These are phyloP conservation scores for Andricus grossulariae DNA, from an alignment of 1,140 invertebrate genomes.

Conservation along the genomic window DNA sequence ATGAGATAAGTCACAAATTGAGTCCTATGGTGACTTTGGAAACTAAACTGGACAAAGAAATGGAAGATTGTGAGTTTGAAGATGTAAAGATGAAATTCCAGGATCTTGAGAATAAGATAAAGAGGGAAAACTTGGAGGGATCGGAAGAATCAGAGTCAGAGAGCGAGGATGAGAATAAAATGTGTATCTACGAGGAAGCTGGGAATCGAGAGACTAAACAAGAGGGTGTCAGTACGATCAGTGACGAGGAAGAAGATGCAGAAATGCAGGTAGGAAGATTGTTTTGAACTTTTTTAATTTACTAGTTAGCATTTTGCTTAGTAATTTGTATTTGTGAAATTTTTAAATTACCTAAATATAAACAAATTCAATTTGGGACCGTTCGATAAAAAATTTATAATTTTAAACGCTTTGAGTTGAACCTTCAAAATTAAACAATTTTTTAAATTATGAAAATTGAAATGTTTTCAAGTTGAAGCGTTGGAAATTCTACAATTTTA, in stretches of 20 bases:
- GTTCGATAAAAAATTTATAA: no score
- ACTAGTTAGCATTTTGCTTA: no score
- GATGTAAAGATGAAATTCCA: background rate
- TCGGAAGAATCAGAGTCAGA: slow-evolving; percentile 42
- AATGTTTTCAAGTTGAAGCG: no score
- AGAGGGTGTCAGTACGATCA: background rate
- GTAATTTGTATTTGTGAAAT: no score
- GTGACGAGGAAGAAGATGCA: slow-evolving; percentile 44
- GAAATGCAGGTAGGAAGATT: slow-evolving; percentile 7
- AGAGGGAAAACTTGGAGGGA: slow-evolving; percentile 60
- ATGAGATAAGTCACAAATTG: slow-evolving; percentile 57
- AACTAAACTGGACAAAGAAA: slow-evolving; percentile 44
- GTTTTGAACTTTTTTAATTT: slow-evolving; percentile 27
- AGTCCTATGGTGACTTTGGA: slow-evolving; percentile 58
- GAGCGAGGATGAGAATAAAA: slow-evolving; percentile 36
- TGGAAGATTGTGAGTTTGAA: slow-evolving; percentile 44
- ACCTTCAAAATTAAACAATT: no score
- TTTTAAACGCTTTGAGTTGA: no score
- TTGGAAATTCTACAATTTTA: no score
- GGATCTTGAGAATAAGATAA: slow-evolving; percentile 44
- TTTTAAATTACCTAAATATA: no score
- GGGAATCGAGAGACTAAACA: background rate
- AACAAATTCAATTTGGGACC: no score
- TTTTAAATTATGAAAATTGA: no score
- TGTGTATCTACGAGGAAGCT: slow-evolving; percentile 13